These are phyloP conservation scores for Pemphigus obesinymphae DNA, from an alignment of 1,140 invertebrate species.

Conservation along the genomic window DNA sequence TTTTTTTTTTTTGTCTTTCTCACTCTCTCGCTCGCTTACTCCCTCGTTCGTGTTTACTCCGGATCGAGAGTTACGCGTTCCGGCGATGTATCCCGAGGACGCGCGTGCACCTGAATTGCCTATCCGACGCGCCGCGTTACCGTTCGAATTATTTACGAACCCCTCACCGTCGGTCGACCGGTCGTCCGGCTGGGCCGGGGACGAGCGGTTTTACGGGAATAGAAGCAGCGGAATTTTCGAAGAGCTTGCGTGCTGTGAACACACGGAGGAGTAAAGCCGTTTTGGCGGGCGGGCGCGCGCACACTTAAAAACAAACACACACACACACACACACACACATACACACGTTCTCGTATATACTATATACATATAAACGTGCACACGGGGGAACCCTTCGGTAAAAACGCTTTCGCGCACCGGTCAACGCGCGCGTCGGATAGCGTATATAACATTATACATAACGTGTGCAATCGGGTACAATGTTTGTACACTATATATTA, in stretches of 20 bases:
- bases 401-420: neutral
- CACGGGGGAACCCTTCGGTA: neutral
- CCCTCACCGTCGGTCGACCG: neutral
- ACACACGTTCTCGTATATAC: neutral
- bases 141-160: neutral
- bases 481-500: too few relatives aligned
- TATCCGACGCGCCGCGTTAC: neutral
- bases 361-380: neutral
- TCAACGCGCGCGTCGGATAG: neutral
- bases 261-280: neutral
- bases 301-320: neutral
- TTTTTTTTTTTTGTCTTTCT: too few relatives aligned
- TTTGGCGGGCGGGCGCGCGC: neutral
- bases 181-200: neutral
- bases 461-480: too few relatives aligned
- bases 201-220: neutral
- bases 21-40: neutral
- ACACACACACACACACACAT: neutral
- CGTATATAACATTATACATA: neutral
- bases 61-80: neutral
- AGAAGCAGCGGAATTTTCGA: neutral
- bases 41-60: neutral
- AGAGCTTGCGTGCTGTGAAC: neutral
- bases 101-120: constrained; percentile 22
- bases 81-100: too few relatives aligned